These are phyloP conservation scores for Rhagium mordax DNA, from an alignment of 2,888 invertebrate genomes.

Conservation along the genomic window DNA sequence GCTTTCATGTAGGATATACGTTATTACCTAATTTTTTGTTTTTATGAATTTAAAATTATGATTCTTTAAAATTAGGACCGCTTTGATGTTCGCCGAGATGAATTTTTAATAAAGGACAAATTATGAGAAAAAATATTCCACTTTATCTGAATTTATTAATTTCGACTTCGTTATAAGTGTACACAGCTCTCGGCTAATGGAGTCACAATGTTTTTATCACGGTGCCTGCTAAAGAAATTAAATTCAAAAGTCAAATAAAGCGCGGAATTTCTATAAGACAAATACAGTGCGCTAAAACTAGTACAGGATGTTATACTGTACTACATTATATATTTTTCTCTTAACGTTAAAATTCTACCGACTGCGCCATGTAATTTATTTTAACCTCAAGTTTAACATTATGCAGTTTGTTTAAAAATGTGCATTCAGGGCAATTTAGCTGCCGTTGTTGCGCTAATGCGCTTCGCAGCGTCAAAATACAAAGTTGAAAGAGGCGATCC, in stretches of 20 bases:
- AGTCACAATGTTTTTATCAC: conserved; percentile 3
- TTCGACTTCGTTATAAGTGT: not conserved
- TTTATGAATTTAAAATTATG: conserved; percentile 38
- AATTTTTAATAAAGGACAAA: conserved; percentile 27
- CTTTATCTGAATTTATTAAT: conserved; percentile 22
- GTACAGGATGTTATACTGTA: too few species aligned
- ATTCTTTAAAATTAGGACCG: conserved; percentile 18
- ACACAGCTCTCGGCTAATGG: conserved; percentile 2
- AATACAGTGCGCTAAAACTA: too few species aligned
- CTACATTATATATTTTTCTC: too few species aligned
- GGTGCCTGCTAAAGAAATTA: not conserved
- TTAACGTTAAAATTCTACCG: too few species aligned
- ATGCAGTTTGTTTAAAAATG: too few species aligned
- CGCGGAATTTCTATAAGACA: too few species aligned
- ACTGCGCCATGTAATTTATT: too few species aligned
- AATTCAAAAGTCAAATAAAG: not conserved
- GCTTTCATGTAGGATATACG: conserved; percentile 35
- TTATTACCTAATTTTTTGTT: conserved; percentile 34
- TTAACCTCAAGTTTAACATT: too few species aligned
- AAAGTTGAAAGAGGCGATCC: not conserved
- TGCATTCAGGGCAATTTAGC: too few species aligned
- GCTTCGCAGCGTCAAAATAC: too few species aligned
- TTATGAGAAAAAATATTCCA: conserved; percentile 15
- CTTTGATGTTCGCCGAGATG: conserved; percentile 38
- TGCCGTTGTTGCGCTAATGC: too few species aligned